Conservation (phyloP, 2,888 invertebrate genomes). For the Uropetala carovei region DNA sequence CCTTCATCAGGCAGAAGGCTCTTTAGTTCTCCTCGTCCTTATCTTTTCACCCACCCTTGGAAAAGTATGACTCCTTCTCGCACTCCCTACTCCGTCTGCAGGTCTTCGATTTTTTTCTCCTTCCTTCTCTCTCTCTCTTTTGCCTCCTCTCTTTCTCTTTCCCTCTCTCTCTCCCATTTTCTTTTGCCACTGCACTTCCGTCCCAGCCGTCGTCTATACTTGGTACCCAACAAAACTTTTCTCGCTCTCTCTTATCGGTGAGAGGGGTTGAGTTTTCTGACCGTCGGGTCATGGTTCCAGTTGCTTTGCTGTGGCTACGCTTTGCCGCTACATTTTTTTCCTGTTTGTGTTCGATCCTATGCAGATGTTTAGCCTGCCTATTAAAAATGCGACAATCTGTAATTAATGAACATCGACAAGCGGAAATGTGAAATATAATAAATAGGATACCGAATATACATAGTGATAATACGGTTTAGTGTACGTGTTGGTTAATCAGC, state of each 20-base stretch:
- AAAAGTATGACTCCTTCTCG: not conserved
- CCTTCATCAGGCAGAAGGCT: not conserved
- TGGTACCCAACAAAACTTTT: not conserved
- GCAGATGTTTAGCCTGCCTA: too few species aligned
- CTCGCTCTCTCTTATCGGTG: not conserved
- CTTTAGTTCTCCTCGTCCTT: not conserved
- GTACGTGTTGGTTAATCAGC: too few species aligned
- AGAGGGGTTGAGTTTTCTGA: too few species aligned
- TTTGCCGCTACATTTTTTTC: too few species aligned
- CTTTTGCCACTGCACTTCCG: not conserved
- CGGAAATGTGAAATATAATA: too few species aligned
- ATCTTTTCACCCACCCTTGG: not conserved
- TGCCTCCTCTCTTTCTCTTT: not conserved
- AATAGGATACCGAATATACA: too few species aligned
- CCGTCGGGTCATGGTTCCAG: too few species aligned
- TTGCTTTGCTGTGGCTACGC: too few species aligned
- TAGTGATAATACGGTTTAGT: too few species aligned
- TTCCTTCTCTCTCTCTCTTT: not conserved
- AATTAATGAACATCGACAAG: too few species aligned
- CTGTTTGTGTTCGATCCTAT: too few species aligned
- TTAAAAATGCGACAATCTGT: too few species aligned
- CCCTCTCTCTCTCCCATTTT: not conserved
- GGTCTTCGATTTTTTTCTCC: not conserved
- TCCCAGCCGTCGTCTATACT: not conserved
- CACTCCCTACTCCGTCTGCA: not conserved